phyloP scores from a whole-genome alignment of 2,888 invertebrate genomes.

The Epistrophe eligans region DNA sequence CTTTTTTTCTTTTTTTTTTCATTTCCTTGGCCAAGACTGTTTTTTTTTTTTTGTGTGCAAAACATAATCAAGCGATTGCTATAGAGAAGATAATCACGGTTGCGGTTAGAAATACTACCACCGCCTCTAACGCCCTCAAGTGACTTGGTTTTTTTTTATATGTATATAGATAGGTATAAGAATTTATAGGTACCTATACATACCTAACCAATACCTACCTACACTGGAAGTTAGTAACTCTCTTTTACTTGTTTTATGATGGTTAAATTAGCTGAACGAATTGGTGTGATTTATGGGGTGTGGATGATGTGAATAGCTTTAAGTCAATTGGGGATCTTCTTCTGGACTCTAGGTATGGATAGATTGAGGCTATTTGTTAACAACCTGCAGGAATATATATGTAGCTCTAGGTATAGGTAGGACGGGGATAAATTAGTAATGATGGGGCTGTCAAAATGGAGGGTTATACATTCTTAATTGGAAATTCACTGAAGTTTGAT shows the following conservation, averaged over 20 bases:
- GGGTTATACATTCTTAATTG: constrained; percentile 41
- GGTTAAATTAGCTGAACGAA: constrained; percentile 74
- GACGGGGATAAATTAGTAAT: constrained; percentile 61
- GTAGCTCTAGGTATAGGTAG: not conserved
- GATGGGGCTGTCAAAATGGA: constrained; percentile 23
- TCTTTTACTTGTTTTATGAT: constrained; percentile 62
- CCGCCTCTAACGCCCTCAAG: constrained; percentile 73
- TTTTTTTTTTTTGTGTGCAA: constrained; percentile 38
- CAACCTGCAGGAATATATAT: constrained; percentile 34
- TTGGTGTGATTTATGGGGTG: constrained; percentile 76
- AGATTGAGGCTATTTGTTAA: constrained; percentile 74
- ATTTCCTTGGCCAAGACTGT: not conserved
- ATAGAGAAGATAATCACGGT: constrained; percentile 73
- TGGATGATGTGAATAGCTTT: constrained; percentile 69
- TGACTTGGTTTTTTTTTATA: constrained; percentile 59
- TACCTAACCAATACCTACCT: too few species aligned
- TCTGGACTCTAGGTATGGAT: constrained; percentile 45
- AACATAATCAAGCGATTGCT: constrained; percentile 72
- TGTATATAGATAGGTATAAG: not conserved
- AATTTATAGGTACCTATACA: too few species aligned
- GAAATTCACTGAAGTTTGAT: constrained; percentile 22
- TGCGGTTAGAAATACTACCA: constrained; percentile 73
- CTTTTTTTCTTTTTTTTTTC: not conserved
- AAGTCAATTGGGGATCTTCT: constrained; percentile 50
- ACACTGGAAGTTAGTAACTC: constrained; percentile 16